A percentile compares a stretch with the other conserved stretches of the same genome.
Conservation (phyloP, 2,888 invertebrate genomes). For the Heliothis peltigera region DNA sequence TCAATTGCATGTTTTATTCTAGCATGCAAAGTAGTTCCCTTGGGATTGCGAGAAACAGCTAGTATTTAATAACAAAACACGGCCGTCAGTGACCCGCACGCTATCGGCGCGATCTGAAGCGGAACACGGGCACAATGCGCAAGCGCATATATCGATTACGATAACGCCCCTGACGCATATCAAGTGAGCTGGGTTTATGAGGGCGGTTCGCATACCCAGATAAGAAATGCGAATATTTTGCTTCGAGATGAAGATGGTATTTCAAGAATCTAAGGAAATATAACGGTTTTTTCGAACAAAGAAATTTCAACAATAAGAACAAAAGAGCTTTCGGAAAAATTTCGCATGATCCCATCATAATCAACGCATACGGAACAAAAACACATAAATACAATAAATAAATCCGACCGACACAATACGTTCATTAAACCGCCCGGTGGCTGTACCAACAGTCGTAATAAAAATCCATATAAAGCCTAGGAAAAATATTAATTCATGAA, state of each 20-base stretch:
- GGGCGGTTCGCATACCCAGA: slow-evolving; percentile 50
- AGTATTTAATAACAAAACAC: slow-evolving; percentile 52
- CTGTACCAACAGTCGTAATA: slow-evolving; percentile 50
- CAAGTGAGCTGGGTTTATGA: slow-evolving; percentile 59
- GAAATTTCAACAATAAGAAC: not conserved
- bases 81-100: slow-evolving; percentile 53
- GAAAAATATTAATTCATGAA: slow-evolving; percentile 64
- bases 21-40: too few species aligned
- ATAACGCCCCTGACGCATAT: slow-evolving; percentile 66
- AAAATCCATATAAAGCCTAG: slow-evolving; percentile 63
- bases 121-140: slow-evolving; percentile 64
- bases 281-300: slow-evolving; percentile 13
- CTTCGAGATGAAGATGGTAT: not conserved
- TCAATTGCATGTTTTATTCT: too few species aligned
- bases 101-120: slow-evolving; percentile 63
- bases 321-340: slow-evolving; percentile 22
- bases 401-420: slow-evolving; percentile 56
- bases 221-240: slow-evolving; percentile 50
- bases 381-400: slow-evolving; percentile 56
- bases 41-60: slow-evolving; percentile 4
- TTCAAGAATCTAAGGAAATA: not conserved
- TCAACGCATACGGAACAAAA: slow-evolving; percentile 39
- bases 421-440: slow-evolving; percentile 47
- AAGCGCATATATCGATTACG: slow-evolving; percentile 64
- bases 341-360: slow-evolving; percentile 37